Percentiles rank a stretch among this genome's conserved stretches.
Conservation (phyloP, 2,888 invertebrate species). For the Drosophila buzzatii region DNA sequence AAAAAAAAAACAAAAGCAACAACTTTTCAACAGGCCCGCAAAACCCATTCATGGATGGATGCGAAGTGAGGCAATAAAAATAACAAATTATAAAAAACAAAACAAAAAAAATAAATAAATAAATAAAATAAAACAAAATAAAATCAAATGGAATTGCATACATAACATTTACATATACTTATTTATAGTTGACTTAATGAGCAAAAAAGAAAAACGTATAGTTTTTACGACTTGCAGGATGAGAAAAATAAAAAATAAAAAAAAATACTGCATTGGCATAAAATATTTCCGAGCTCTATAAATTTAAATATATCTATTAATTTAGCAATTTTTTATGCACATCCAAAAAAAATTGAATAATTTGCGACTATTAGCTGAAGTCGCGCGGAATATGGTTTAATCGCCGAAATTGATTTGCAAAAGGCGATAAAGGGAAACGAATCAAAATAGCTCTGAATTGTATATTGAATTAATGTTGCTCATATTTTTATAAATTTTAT, state of each 20-base stretch:
- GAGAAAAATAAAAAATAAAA: not conserved
- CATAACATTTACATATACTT: conserved; percentile 59
- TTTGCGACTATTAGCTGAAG: conserved; percentile 2
- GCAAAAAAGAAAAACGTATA: conserved; percentile 18
- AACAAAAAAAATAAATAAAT: conserved; percentile 7
- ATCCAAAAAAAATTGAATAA: not conserved
- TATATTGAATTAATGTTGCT: conserved; percentile 19
- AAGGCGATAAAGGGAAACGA: conserved; percentile 17
- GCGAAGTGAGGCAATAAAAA: conserved; percentile 32
- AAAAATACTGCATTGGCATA: conserved; percentile 12
- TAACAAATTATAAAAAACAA: conserved; percentile 17
- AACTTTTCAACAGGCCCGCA: conserved; percentile 40
- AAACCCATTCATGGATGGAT: conserved; percentile 57
- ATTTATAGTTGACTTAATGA: conserved; percentile 50
- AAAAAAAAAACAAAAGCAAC: conserved; percentile 34
- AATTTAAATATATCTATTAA: conserved; percentile 29
- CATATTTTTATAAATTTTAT: conserved; percentile 17
- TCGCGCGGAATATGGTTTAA: conserved; percentile 15
- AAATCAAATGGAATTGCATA: conserved; percentile 43
- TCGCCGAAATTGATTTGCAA: not conserved
- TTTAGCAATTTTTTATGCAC: conserved; percentile 3
- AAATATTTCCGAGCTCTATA: conserved; percentile 13
- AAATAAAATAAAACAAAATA: conserved; percentile 17
- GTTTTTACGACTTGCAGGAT: conserved; percentile 4
- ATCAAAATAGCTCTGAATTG: conserved; percentile 1